Conservation (phyloP, 2,113 vertebrate genomes). For the Tyto alba region DNA sequence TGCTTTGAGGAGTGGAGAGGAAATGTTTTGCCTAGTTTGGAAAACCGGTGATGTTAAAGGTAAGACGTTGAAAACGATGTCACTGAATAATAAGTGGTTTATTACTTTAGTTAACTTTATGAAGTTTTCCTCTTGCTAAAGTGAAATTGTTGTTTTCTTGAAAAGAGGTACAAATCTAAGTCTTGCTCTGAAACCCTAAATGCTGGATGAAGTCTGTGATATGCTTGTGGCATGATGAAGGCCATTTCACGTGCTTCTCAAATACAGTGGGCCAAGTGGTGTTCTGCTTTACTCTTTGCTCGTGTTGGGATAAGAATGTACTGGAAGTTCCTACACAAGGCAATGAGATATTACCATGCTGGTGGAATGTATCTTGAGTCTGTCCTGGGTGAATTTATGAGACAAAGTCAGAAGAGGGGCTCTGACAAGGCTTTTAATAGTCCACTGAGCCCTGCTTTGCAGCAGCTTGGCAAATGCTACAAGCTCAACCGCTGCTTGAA, state of each 20-base stretch:
- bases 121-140: neutral
- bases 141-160: neutral
- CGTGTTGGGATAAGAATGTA: neutral
- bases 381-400: neutral
- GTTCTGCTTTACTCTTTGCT: neutral
- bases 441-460: neutral
- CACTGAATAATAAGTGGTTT: neutral
- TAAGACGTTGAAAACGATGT: neutral
- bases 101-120: neutral
- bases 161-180: neutral
- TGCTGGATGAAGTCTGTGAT: neutral
- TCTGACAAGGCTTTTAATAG: neutral
- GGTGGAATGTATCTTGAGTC: neutral
- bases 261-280: rapidly evolving
- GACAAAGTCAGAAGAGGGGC: too few species aligned
- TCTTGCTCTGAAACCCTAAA: neutral
- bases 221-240: neutral
- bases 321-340: neutral
- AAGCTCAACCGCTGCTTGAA: neutral
- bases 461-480: neutral
- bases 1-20: neutral
- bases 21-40: neutral
- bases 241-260: neutral
- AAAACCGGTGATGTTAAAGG: neutral
- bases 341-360: neutral